Evolutionary conservation across 2,888 invertebrate genomes (phyloP), one percentile per base, ranked within the genome.

Genomic region (Orchestes rusci): DNA sequence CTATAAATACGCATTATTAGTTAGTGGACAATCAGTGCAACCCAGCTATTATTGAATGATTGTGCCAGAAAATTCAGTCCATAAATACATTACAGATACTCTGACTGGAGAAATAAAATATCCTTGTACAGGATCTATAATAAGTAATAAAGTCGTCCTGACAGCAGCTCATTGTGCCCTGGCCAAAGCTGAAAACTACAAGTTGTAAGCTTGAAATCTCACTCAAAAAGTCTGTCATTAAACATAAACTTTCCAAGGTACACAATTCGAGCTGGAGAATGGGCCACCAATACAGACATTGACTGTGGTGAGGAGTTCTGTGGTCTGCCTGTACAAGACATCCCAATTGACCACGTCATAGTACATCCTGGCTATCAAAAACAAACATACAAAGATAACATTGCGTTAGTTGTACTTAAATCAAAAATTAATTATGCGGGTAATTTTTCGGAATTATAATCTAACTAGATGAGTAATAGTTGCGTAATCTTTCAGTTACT

Each of bases 91-190:
- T 71, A 32, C 61, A 86, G 87, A 83, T 60, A 72, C 76, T 37
- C 73, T 76, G 3, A 78, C 75, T 1, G 81, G 82, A 2, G 79
- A 77, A 49, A 75, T 80, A 30, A 78, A 82, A 31, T 85, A 82
- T 64, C 84, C 86, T 2, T 87, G 87, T 60, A 79, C 79, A 34
- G 87, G 87, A 2, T 81, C 84, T 1, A 82, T 87, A 15, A 75
- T 87, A 40, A 71, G 63, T 50, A 65, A 67, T 48, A 70, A 73
- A 28, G 70, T 79, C 1, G 73, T 87, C 28, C 64, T 87, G 23
- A 86, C 86, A 0, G 85, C 87, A 0, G 86, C 85, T 0, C 84
- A 86, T 59, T 87, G 87, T 61, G 86, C 85, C 1, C 64, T 86
- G 39, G 85, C 84, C 0, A 84, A 82, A 61, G 81, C 83, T 7